phyloP scores from a whole-genome alignment of 2,888 invertebrate species.

The Capitulum mitella region DNA sequence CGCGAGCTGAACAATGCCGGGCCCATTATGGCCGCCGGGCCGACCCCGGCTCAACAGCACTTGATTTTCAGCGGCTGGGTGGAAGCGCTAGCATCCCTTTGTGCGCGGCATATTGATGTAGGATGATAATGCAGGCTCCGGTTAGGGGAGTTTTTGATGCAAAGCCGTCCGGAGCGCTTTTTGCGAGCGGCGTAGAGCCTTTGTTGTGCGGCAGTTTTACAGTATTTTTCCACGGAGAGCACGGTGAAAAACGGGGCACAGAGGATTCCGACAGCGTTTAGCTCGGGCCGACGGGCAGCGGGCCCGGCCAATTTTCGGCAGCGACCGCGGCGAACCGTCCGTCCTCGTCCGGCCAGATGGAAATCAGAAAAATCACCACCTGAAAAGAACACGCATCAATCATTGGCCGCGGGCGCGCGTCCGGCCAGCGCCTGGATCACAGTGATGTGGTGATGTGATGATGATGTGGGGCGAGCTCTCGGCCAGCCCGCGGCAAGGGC shows the following conservation, averaged over 20 bases:
- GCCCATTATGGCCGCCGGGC: background rate
- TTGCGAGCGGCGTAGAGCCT: background rate
- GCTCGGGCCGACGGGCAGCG: no score
- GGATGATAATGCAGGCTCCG: constrained; percentile 10
- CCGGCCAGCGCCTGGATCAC: no score
- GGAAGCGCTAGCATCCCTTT: background rate
- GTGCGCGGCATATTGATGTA: constrained; percentile 6
- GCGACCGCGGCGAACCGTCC: no score
- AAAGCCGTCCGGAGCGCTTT: background rate
- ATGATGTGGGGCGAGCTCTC: no score
- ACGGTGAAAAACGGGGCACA: background rate
- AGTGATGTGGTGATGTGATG: no score
- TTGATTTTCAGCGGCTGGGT: background rate
- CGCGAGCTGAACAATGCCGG: background rate
- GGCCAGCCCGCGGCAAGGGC: no score
- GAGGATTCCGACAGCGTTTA: background rate
- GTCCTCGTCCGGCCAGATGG: no score
- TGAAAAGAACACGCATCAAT: no score
- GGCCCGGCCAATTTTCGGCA: no score
- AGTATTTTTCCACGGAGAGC: background rate
- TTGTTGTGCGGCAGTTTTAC: background rate
- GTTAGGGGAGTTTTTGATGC: background rate
- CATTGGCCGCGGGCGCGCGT: no score
- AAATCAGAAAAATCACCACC: no score
- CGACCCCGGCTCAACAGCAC: background rate